Base-by-base conservation (phyloP, 2,113 vertebrate species). In the Brachirus orientalis region DNA sequence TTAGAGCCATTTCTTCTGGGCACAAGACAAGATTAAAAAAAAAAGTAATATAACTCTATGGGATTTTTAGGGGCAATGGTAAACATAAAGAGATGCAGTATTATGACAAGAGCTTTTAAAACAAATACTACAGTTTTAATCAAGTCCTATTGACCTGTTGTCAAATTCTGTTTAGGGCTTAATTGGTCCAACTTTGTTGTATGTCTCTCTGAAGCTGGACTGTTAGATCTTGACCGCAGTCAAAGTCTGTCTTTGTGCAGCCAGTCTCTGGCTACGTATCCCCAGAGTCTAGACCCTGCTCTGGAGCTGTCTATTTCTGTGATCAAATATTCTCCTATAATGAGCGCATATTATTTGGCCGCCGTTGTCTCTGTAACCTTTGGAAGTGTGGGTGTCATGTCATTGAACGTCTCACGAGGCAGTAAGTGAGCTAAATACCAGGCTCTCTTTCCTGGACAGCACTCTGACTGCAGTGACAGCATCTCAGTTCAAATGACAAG, bases 381-480 rank as follows among this genome's bases (percentile, higher is more conserved):
- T 66, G 60, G 35, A 75, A 20, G 16, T 45, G 45, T 48, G 41
- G 51, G 55, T 59, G 63, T 72, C 41, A 19, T 52, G 28, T 46
- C 46, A n/a, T 17, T 51, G 52, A 75, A 58, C 56, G 53, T 72
- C 58, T 44, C 68, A 73, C 76, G 59, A 77, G 68, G 71, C 68
- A 58, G 14, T 72, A 46, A 69, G 51, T 48, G 36, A 65, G 63
- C 33, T 54, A 55, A 78, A 72, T 64, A 59, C 54, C 56, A 73
- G 55, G n/a, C 64, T 51, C 14, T 41, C 71, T 50, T 76, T 45
- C 37, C 55, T 51, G 20, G 33, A 22, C 41, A 53, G 56, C 33
- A 1, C 22, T 51, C 43, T 33, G 10, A 35, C 57, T 40, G 17
- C 58, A 60, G 13, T 36, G 48, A 52, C 47, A 68, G 20, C 44